phyloP scores from a whole-genome alignment of 2,888 invertebrate species.

The Sinhomidia bicolor region DNA sequence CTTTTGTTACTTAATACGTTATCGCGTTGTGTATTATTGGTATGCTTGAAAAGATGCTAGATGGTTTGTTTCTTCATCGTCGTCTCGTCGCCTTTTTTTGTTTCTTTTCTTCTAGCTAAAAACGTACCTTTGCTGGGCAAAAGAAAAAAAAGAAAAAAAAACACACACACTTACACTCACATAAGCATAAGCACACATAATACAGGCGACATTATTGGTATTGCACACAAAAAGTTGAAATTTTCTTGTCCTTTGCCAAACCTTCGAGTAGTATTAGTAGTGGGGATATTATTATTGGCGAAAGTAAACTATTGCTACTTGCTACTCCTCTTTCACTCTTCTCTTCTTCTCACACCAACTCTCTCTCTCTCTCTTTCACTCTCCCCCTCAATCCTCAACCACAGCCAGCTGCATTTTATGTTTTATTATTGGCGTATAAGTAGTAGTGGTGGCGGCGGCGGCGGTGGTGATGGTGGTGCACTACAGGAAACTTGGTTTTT shows the following conservation, averaged over 20 bases:
- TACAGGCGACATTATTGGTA: constrained; percentile 11
- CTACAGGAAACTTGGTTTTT: background rate
- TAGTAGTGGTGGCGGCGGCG: background rate
- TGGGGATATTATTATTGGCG: constrained; percentile 14
- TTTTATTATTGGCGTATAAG: constrained; percentile 29
- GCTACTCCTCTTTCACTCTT: background rate
- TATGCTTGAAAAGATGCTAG: constrained; percentile 30
- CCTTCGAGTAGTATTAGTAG: background rate
- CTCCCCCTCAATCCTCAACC: constrained; percentile 1
- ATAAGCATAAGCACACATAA: too few relatives aligned
- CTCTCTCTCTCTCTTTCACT: too few relatives aligned
- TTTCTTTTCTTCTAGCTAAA: too few relatives aligned
- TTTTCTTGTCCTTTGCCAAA: constrained; percentile 12
- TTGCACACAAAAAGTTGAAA: constrained; percentile 30
- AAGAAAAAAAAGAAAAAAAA: too few relatives aligned
- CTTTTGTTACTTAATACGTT: constrained; percentile 27
- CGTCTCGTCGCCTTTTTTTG: too few relatives aligned
- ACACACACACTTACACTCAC: background rate
- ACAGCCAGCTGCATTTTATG: constrained; percentile 66
- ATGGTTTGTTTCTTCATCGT: constrained; percentile 1
- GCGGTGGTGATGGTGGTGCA: background rate
- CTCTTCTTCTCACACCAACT: too few relatives aligned
- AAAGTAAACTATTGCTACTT: constrained; percentile 6
- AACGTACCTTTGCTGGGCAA: background rate
- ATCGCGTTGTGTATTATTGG: constrained; percentile 2